A percentile compares a stretch with the other conserved stretches of the same genome.
Evolutionary conservation across 2,888 invertebrate genomes (phyloP).

Genomic region (Masnerella sp.): DNA sequence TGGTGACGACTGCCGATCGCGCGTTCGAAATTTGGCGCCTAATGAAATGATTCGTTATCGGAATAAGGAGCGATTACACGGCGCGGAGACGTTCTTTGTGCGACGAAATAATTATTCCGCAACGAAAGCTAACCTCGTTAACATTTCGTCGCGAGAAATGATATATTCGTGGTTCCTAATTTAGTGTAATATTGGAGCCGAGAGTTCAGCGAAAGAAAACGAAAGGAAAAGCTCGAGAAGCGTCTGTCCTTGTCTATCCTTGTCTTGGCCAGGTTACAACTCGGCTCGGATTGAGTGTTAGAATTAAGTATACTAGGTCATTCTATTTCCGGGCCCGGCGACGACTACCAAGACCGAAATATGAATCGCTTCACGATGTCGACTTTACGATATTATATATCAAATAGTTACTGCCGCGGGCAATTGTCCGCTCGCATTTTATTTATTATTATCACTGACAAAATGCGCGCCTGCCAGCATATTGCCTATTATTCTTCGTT

Average conservation of each 20-base stretch:
- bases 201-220: slow-evolving; percentile 5
- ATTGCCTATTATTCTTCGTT: slow-evolving; percentile 35
- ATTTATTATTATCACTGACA: slow-evolving; percentile 46
- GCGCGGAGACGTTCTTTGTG: too few species aligned
- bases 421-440: slow-evolving; percentile 43
- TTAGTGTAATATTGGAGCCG: slow-evolving; percentile 31
- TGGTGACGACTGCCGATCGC: slow-evolving; percentile 11
- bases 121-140: slow-evolving; percentile 17
- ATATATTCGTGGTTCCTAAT: slow-evolving; percentile 25
- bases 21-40: neutral
- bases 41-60: too few species aligned
- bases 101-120: slow-evolving; percentile 17
- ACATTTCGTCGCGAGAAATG: slow-evolving; percentile 18
- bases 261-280: slow-evolving; percentile 55
- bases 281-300: slow-evolving; percentile 52
- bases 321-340: slow-evolving; percentile 55
- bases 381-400: slow-evolving; percentile 52
- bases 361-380: slow-evolving; percentile 47
- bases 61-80: too few species aligned
- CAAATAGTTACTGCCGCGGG: slow-evolving; percentile 29
- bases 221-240: slow-evolving; percentile 28
- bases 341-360: slow-evolving; percentile 54
- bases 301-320: slow-evolving; percentile 61
- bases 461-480: slow-evolving; percentile 24
- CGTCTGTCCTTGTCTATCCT: slow-evolving; percentile 29